Evolutionary conservation across 2,888 invertebrate genomes (phyloP).

Genomic region (Lordiphosa andalusiaca): DNA sequence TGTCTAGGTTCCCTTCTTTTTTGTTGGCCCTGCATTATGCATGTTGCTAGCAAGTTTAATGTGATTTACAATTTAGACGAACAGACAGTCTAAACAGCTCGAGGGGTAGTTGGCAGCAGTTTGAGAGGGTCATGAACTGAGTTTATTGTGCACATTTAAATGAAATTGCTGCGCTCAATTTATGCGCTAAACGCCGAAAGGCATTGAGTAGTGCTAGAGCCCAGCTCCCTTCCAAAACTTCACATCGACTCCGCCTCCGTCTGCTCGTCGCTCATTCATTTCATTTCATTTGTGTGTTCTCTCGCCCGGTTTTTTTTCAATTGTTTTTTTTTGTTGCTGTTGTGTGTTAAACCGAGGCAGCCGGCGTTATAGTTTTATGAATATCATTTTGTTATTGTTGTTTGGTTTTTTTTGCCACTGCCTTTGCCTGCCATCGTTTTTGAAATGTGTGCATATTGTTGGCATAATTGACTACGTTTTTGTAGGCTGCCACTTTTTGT

Average conservation of each 20-base stretch:
- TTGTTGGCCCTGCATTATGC: slow-evolving; percentile 49
- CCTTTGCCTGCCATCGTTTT: slow-evolving; percentile 29
- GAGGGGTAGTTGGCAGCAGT: too few relatives aligned
- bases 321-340: too few relatives aligned
- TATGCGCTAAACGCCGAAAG: slow-evolving; percentile 67
- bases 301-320: slow-evolving; percentile 14
- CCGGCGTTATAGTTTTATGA: slow-evolving; percentile 61
- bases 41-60: slow-evolving; percentile 62
- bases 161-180: slow-evolving; percentile 74
- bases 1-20: slow-evolving; percentile 3
- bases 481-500: slow-evolving; percentile 26
- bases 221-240: slow-evolving; percentile 46
- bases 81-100: slow-evolving; percentile 23
- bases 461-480: slow-evolving; percentile 68
- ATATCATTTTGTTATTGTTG: slow-evolving; percentile 23
- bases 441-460: slow-evolving; percentile 70
- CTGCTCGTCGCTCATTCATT: slow-evolving; percentile 28
- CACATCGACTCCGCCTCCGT: slow-evolving; percentile 42
- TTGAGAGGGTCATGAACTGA: slow-evolving; percentile 64
- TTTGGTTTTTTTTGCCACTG: slow-evolving; percentile 11
- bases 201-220: slow-evolving; percentile 33
- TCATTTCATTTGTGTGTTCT: slow-evolving; percentile 39
- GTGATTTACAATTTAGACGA: slow-evolving; percentile 62
- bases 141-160: slow-evolving; percentile 75
- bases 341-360: slow-evolving; percentile 25